Conservation (phyloP, 1,140 invertebrate species). For the Oncopodura yosiiana region DNA sequence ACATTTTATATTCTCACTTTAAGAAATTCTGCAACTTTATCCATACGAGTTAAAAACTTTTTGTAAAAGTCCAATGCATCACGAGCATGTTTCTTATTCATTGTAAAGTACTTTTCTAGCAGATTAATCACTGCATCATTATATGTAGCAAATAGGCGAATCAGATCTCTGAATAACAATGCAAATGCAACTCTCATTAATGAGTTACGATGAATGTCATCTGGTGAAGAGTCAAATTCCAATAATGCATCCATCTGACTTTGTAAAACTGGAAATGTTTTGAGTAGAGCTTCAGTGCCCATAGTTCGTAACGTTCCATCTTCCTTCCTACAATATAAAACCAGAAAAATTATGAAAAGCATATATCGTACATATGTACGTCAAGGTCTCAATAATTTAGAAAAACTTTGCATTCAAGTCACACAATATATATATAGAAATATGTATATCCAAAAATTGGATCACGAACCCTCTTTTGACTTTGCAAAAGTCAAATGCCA, state of each 20-base stretch:
- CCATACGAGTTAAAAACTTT: conserved; percentile 97
- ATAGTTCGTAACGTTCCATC: conserved; percentile 93
- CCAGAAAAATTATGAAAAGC: conserved; percentile 4
- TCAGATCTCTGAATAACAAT: conserved; percentile 95
- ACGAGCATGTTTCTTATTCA: conserved; percentile 88
- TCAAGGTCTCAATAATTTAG: not conserved
- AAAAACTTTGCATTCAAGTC: not conserved
- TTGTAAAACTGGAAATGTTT: conserved; percentile 91
- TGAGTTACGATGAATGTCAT: conserved; percentile 87
- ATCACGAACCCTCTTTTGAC: conserved; percentile 90
- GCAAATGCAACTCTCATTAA: conserved; percentile 99
- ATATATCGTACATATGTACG: not conserved
- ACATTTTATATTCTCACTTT: conserved; percentile 79
- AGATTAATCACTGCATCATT: conserved; percentile 99
- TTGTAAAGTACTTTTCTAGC: conserved; percentile 97
- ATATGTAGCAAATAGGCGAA: conserved; percentile 97
- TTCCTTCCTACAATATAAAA: conserved; percentile 64
- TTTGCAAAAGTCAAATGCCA: conserved; percentile 99
- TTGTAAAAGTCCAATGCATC: conserved; percentile 98
- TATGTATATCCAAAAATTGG: not conserved
- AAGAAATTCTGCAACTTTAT: conserved; percentile 94
- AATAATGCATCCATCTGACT: conserved; percentile 87
- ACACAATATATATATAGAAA: not conserved
- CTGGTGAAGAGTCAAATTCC: conserved; percentile 94
- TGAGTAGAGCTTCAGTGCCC: conserved; percentile 93